Evolutionary conservation across 2,888 invertebrate species (phyloP).

Genomic region (Anthophora plumipes): DNA sequence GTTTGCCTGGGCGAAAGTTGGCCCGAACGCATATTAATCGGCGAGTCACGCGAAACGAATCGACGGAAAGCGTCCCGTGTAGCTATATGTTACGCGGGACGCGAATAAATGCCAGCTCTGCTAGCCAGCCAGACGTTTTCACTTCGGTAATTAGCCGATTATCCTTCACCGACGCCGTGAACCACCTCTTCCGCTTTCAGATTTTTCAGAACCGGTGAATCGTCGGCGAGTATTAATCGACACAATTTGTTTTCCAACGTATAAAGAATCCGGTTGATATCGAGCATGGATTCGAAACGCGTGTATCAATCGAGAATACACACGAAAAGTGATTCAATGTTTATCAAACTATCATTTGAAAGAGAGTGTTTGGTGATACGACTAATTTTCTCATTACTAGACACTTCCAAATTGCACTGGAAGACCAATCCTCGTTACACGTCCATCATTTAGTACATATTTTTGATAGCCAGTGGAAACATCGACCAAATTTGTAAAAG

Average conservation of each 20-base stretch:
- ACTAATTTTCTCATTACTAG: no score
- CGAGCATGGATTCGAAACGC: background rate
- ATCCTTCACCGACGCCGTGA: constrained; percentile 16
- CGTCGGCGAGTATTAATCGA: background rate
- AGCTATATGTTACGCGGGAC: constrained; percentile 52
- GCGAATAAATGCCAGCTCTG: constrained; percentile 46
- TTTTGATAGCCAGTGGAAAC: no score
- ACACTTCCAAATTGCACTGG: no score
- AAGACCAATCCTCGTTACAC: no score
- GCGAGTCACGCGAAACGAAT: constrained; percentile 65
- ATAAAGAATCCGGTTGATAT: no score
- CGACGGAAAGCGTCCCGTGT: constrained; percentile 55
- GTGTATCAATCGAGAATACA: background rate
- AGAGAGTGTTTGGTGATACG: no score
- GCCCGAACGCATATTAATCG: constrained; percentile 71
- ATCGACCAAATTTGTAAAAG: no score
- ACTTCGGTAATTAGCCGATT: constrained; percentile 51
- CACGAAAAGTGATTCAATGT: background rate
- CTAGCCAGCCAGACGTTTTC: constrained; percentile 26
- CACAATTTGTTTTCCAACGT: background rate
- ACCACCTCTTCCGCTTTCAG: constrained; percentile 6
- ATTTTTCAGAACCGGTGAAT: constrained; percentile 10
- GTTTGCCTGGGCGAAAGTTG: constrained; percentile 63
- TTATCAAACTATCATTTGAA: no score
- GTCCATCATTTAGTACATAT: no score